Percentiles rank a stretch among this genome's conserved stretches.
Conservation (phyloP, 2,888 invertebrate genomes). For the Neuroscelio doddi region DNA sequence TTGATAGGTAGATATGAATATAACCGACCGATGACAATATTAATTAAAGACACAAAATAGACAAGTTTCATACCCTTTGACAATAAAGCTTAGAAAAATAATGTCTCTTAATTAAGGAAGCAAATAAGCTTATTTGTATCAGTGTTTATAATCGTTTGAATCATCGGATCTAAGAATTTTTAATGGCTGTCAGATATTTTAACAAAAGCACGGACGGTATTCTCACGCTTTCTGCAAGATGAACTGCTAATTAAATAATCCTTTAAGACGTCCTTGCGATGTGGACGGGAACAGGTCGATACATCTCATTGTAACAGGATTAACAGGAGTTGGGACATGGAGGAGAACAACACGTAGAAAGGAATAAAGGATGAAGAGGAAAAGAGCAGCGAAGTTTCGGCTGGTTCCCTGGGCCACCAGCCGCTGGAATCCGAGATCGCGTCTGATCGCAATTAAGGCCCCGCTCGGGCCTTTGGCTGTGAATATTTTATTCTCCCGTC, state of each 20-base stretch:
- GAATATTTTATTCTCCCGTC: constrained; percentile 68
- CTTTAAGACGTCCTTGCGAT: constrained; percentile 60
- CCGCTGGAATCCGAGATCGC: constrained; percentile 72
- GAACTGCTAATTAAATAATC: constrained; percentile 70
- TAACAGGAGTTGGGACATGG: constrained; percentile 69
- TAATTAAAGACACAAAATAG: too few species aligned
- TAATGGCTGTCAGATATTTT: neutral
- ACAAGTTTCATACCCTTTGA: too few species aligned
- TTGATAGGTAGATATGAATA: too few species aligned
- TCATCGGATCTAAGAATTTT: too few species aligned
- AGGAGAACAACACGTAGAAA: constrained; percentile 42
- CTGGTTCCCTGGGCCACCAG: constrained; percentile 65
- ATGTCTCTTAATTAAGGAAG: too few species aligned
- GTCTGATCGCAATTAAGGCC: constrained; percentile 72
- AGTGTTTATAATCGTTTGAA: too few species aligned
- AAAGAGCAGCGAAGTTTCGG: constrained; percentile 32
- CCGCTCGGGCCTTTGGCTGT: constrained; percentile 65
- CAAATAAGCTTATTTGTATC: too few species aligned
- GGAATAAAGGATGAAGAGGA: constrained; percentile 48
- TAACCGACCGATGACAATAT: too few species aligned
- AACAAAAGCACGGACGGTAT: neutral
- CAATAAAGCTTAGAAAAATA: too few species aligned
- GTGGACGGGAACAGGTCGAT: constrained; percentile 68
- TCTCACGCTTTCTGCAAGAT: constrained; percentile 16
- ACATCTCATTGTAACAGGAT: constrained; percentile 71